Base-by-base conservation (phyloP, 2,888 invertebrate species). In the Catocala sponsa region DNA sequence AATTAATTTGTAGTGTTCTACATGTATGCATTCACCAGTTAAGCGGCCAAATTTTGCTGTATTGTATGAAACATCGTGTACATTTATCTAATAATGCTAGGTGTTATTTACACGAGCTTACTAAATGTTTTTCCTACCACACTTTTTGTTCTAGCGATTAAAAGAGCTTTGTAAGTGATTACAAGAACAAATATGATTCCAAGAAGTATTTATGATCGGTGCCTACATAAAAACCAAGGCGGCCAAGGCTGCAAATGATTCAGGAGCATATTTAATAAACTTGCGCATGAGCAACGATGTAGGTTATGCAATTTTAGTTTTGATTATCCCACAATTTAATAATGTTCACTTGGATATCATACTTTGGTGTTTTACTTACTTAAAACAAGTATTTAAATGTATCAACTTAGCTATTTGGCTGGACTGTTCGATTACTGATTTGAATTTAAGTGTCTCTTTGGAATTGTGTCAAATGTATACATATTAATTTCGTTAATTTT, bases 191-290 rank as follows among this genome's bases (percentile, higher is more conserved):
- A 57, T 43, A 63, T 50, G 41, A 46, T 55, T 63, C 63, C 58
- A 51, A 58, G 63, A 64, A 63, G 42, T 65, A 59, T 62, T 66
- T 65, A 62, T 57, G 61, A 63, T 62, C 46, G 59, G 62, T 56
- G 58, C 59, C 68, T 67, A 65, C 54, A 61, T 68, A 64, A 67
- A 65, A 76, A 68, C 64, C 63, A 59, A 75, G 68, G 66, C 72
- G 74, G 76, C 66, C 76, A 76, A 76, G 76, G 76, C 25, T 52
- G 55, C 58, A 63, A 61, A 69, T 70, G 76, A 72, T 65, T 68
- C 76, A 76, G 76, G 76, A 76, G 57, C 55, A 62, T 63, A 53
- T 65, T 65, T 70, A 49, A 58, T 53, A 59, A 53, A 59, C 35
- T 38, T 48, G 48, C 59, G 25, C 50, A 47, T 57, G 49, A 42